phyloP scores from a whole-genome alignment of 2,888 invertebrate species.

The Tryphoninae sp. region DNA sequence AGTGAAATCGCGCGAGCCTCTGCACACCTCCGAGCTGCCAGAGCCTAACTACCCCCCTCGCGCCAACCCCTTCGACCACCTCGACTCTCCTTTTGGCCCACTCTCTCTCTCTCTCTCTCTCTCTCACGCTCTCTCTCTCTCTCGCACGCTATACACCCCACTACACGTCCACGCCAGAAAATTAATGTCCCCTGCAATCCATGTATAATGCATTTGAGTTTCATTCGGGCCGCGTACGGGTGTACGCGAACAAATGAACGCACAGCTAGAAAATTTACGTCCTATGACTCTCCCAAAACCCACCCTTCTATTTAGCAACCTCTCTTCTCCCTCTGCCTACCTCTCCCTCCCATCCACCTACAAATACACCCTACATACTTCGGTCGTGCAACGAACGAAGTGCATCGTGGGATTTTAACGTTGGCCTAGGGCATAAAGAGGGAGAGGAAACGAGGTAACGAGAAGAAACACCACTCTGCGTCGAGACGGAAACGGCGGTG shows the following conservation, averaged over 20 bases:
- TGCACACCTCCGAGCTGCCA: constrained; percentile 42
- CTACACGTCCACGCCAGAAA: constrained; percentile 80
- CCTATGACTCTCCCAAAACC: constrained; percentile 65
- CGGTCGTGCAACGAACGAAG: background rate
- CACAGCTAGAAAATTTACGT: constrained; percentile 80
- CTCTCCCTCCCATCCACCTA: constrained; percentile 10
- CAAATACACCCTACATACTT: background rate
- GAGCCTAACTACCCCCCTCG: constrained; percentile 43
- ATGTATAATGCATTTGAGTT: constrained; percentile 81
- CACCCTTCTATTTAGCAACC: constrained; percentile 19
- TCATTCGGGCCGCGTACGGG: constrained; percentile 71
- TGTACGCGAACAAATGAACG: constrained; percentile 79
- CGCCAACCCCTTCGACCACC: constrained; percentile 56
- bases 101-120: constrained; percentile 48
- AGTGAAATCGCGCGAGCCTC: constrained; percentile 41
- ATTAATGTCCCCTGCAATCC: constrained; percentile 82
- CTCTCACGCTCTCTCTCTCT: constrained; percentile 45
- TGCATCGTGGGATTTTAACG: background rate
- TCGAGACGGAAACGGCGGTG: too few species aligned
- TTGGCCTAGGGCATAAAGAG: background rate
- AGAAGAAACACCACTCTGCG: background rate
- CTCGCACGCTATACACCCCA: constrained; percentile 67
- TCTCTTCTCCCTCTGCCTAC: background rate
- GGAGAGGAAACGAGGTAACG: background rate
- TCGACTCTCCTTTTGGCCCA: constrained; percentile 54